Conservation (phyloP, 2,113 vertebrate species). For the Psophia crepitans region DNA sequence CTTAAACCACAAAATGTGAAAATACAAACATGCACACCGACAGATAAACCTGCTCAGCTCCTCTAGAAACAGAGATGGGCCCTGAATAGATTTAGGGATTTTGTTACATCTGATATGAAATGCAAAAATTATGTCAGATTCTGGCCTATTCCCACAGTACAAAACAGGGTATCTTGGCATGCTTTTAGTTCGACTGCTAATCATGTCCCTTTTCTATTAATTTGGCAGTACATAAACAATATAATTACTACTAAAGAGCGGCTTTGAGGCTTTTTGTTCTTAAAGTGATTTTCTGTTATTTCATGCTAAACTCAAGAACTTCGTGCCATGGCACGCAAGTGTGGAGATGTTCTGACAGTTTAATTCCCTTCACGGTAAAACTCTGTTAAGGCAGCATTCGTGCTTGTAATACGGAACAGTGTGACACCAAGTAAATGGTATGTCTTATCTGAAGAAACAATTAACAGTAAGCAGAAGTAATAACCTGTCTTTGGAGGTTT, state of each 20-base stretch:
- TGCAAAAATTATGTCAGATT: background rate
- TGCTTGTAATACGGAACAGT: background rate
- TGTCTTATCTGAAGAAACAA: background rate
- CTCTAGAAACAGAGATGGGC: background rate
- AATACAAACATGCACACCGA: background rate
- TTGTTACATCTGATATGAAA: background rate
- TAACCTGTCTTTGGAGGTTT: background rate
- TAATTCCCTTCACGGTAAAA: background rate
- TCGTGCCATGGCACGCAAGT: background rate
- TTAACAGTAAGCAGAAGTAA: background rate
- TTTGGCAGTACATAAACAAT: background rate
- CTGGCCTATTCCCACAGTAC: background rate
- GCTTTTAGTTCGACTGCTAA: background rate
- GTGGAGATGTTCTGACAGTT: background rate
- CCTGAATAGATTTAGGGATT: background rate
- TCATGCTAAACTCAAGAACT: background rate
- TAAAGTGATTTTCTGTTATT: background rate
- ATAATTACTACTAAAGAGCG: background rate
- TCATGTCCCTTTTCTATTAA: background rate
- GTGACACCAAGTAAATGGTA: background rate
- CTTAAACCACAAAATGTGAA: background rate
- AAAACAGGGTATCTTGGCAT: background rate
- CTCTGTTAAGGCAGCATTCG: background rate
- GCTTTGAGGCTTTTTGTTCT: background rate
- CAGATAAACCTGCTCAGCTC: background rate